Base-by-base conservation (phyloP, 2,113 vertebrate species). In the Forbesichthys agassizii region DNA sequence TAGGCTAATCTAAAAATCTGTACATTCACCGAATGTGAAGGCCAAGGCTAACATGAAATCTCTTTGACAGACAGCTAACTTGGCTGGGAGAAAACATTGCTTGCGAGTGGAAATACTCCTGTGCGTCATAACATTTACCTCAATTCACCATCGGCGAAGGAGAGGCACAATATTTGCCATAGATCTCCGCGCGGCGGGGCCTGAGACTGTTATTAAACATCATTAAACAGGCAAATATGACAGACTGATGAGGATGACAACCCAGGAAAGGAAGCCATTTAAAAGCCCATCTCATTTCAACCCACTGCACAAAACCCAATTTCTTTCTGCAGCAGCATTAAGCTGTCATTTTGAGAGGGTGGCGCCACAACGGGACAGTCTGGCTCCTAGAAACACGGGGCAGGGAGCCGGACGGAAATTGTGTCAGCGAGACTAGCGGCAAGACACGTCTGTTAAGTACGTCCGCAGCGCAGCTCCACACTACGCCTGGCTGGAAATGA, bases 261-360 rank as follows among this genome's bases (percentile, higher is more conserved):
- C 36, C 4, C 36, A 42, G 36, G 8, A 68, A 82, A 75, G 68
- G 68, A 69, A 70, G 61, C 56, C 75, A 61, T 86, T 84, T 77
- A 84, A 86, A 84, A 85, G 84, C 75, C 75, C 71, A 68, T 85
- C 81, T 82, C 42, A 16, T 82, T 79, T 84, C 74, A 63, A 75
- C 71, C 74, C 78, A 66, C 77, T 86, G 75, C 82, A 82, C 79
- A 80, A 89, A 90, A 75, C 72, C 79, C 36, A 75, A 75, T 86
- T 86, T 82, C 74, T 86, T 86, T 82, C 74, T 78, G 74, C 87
- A 66, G 78, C 79, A 61, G 81, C 61, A 84, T 90, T 88, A 84
- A 88, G 87, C 80, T 85, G 87, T 91, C 88, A 87, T 81, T 78
- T 77, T 42, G 66, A 60, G 77, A 86, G 80, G 68, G 86, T 86